Base-by-base conservation (phyloP, 1,140 invertebrate genomes). In the Drosophila yakuba region DNA sequence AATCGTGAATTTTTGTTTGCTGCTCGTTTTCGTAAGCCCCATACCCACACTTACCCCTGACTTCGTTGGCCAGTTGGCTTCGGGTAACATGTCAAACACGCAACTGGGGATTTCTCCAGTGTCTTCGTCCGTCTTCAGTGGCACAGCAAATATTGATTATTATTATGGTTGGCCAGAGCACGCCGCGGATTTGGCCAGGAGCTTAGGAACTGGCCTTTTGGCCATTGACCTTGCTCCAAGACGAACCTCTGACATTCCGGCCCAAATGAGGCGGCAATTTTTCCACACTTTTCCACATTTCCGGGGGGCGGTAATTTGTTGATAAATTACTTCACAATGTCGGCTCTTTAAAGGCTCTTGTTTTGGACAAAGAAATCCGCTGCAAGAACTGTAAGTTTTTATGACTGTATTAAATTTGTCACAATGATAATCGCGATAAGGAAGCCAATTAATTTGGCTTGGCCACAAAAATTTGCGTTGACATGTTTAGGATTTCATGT, bases 11-110 rank as follows among this genome's bases (percentile, higher is more conserved):
- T 51, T 36, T 35, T 44, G 51, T 55, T 20, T 38, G 48, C 7
- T 23, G 32, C 63, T 32, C 32, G 20, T 47, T 36, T 69, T 39
- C 35, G 15, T 36, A 35, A 23, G 17, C 38, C 23, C 48, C 39
- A 17, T 32, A 47, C 32, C 47, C 25, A 50, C 48, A 35, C 20
- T 17, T 54, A 36, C 73, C 54, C 58, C 61, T 41, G 45, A 72
- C 64, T 76, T 2, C 20, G 20, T 77, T 77, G 77, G 45, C 61
- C 76, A 63, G 67, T 62, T 69, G 73, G 77, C 73, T 51, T 89
- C 84, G 62, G 69, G 76, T 89, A 80, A 88, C 84, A 88, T 78
- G 77, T 80, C 84, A 84, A 88, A 89, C 84, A 84, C 84, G 84
- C 84, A 80, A 88, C 71, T 72, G 32, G 59, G 66, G 67, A 71